Base-by-base conservation (phyloP, 2,888 invertebrate species). In the Cerastis rubricosa region DNA sequence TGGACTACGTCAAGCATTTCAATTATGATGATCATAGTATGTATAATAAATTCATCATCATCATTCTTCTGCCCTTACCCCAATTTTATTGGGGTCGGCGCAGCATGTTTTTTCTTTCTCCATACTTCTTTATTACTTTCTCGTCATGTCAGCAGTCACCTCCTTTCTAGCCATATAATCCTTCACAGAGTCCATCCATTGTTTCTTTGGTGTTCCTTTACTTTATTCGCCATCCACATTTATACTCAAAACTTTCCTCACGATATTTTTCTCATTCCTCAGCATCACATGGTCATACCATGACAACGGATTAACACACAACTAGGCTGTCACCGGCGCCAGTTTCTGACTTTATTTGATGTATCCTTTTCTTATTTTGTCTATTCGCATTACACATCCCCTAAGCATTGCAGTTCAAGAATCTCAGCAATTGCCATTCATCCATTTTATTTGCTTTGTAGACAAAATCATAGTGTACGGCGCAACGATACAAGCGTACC, bases 391-490 rank as follows among this genome's bases (percentile, higher is more conserved):
- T 25, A 51, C 3, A 51, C 51, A n/a, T 11, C 51, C 1, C n/a
- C 11, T n/a, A 25, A 14, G 25, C 25, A 29, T 57, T 57, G 3
- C 29, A 35, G 35, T 3, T 35, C 35, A 35, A 35, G 35, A 7
- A 25, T 29, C 25, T 17, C 25, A 57, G 25, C 25, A 17, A 29
- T 57, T 14, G 25, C 6, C 14, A 14, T 7, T 57, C 17, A 59
- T 29, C 29, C 17, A 29, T 29, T 57, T 64, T 61, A 35, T 29
- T 64, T 43, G 2, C 43, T 76, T 92, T 93, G 17, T 85, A 97
- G 97, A 91, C 74, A 94, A 91, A 80, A 90, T 98, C 11, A 91
- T 98, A 4, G 97, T 98, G 0, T 98, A 98, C 89, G 98, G 98
- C 0, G 95, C 97, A 29, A 97, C 97, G 51, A 92, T 98, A 68